Base-by-base conservation (phyloP, 2,888 invertebrate species). In the Linnaemya vulpina region DNA sequence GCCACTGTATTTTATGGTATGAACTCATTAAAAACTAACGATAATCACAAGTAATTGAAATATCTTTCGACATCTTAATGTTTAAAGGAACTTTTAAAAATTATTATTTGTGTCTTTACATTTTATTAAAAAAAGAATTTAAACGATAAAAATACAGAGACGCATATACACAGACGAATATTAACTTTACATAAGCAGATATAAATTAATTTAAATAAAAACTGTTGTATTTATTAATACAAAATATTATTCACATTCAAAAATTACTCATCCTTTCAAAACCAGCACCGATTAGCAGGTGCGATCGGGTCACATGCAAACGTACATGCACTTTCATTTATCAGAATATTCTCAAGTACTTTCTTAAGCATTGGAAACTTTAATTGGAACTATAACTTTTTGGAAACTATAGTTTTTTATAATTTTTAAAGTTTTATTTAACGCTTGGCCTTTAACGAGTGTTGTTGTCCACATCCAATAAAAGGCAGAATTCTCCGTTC, bases 61-160 rank as follows among this genome's bases (percentile, higher is more conserved):
- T 60, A 17, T 30, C 58, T 58, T 71, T 53, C 40, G 51, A 49
- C 25, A 71, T 35, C 30, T 77, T 62, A 65, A 62, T 73, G 49
- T 73, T 62, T 11, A 62, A 46, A 46, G 15, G 10, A 40, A 55
- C 46, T 35, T 38, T 35, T 35, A 8, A 46, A 58, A 17, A 55
- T 38, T 38, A 60, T 73, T n/a, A 49, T 10, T 38, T 38, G 35
- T 25, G 60, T 73, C 15, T 62, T 1, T 49, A 9, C 13, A 35
- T 30, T 25, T 73, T 35, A 7, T 30, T 73, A 4, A 15, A 30
- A 25, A 46, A 46, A 9, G 46, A 60, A 35, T 17, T 58, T 55
- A 7, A 30, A 2, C 2, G 5, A 30, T 3, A 30, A 30, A 30
- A 30, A 30, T 60, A 17, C n/a, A 35, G 35, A 60, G 35, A 60